Conservation (phyloP, 2,113 vertebrate species). For the Perccottus glenii region DNA sequence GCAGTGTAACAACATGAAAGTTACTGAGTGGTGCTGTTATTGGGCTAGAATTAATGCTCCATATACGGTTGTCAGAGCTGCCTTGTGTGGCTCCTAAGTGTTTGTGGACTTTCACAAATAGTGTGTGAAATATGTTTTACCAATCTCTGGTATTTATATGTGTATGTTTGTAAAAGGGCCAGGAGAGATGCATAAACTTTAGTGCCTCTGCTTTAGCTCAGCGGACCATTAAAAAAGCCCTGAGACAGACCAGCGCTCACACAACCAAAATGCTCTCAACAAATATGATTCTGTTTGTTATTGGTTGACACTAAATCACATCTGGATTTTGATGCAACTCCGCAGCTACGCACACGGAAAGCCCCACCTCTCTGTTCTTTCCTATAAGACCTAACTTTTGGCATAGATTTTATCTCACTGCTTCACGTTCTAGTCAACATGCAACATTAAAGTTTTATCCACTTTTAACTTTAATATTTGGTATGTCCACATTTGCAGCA, state of each 20-base stretch:
- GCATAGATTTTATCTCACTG: too few relatives aligned
- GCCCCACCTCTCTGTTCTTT: too few relatives aligned
- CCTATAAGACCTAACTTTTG: too few relatives aligned
- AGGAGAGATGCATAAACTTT: slow-evolving; percentile 20
- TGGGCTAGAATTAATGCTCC: slow-evolving; percentile 47
- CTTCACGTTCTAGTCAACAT: too few relatives aligned
- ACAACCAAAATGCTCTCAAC: slow-evolving; percentile 10
- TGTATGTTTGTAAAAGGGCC: slow-evolving; percentile 18
- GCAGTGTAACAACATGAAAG: slow-evolving; percentile 12
- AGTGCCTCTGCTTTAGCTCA: slow-evolving; percentile 35
- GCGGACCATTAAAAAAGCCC: slow-evolving; percentile 20
- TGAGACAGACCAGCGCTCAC: slow-evolving; percentile 30
- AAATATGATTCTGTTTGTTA: background rate
- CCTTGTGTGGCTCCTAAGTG: slow-evolving; percentile 27
- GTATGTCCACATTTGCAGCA: too few relatives aligned
- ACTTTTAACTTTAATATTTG: too few relatives aligned
- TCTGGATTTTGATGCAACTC: background rate
- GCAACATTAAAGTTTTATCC: too few relatives aligned
- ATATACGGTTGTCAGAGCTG: slow-evolving; percentile 44
- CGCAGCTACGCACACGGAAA: too few relatives aligned
- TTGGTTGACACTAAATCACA: background rate
- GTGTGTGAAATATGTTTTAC: slow-evolving; percentile 54
- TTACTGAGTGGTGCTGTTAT: slow-evolving; percentile 30
- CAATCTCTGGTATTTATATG: slow-evolving; percentile 18
- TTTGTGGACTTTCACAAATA: slow-evolving; percentile 50